phyloP scores from a whole-genome alignment of 2,888 invertebrate genomes.

The Acanthococcus lagerstroemiae region DNA sequence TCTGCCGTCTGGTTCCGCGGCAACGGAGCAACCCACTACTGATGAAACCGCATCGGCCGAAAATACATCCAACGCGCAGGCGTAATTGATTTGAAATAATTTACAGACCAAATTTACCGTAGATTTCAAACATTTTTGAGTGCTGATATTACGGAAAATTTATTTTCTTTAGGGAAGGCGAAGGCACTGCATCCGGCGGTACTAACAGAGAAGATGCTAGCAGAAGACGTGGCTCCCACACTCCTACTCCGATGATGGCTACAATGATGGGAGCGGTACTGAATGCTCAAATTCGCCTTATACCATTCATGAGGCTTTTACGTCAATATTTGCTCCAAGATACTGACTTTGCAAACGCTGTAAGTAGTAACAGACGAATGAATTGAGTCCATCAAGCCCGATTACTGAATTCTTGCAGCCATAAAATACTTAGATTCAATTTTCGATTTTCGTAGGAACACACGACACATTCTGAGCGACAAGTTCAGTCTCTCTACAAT shows the following conservation, averaged over 20 bases:
- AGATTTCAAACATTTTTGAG: too few relatives aligned
- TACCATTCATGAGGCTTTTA: conserved; percentile 24
- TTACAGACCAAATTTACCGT: too few relatives aligned
- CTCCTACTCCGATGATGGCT: conserved; percentile 27
- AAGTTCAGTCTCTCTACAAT: conserved; percentile 46
- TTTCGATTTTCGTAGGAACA: neutral
- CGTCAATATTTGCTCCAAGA: conserved; percentile 23
- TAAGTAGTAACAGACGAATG: neutral
- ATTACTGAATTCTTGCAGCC: neutral
- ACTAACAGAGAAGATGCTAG: neutral
- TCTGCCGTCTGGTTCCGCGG: neutral
- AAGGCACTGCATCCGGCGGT: neutral
- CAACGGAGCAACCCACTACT: neutral
- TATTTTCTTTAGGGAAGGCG: conserved; percentile 1
- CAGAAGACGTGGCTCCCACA: conserved; percentile 4
- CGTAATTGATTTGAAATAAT: neutral
- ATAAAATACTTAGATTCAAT: neutral
- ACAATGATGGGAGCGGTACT: conserved; percentile 15
- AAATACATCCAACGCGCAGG: neutral
- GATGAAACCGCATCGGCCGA: conserved; percentile 6
- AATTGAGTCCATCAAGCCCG: neutral
- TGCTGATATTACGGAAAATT: too few relatives aligned
- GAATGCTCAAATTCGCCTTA: conserved; percentile 19
- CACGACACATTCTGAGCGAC: conserved; percentile 29
- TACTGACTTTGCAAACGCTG: conserved; percentile 19